Evolutionary conservation across 2,113 vertebrate species (phyloP).

Genomic region (Recurvirostra avosetta): DNA sequence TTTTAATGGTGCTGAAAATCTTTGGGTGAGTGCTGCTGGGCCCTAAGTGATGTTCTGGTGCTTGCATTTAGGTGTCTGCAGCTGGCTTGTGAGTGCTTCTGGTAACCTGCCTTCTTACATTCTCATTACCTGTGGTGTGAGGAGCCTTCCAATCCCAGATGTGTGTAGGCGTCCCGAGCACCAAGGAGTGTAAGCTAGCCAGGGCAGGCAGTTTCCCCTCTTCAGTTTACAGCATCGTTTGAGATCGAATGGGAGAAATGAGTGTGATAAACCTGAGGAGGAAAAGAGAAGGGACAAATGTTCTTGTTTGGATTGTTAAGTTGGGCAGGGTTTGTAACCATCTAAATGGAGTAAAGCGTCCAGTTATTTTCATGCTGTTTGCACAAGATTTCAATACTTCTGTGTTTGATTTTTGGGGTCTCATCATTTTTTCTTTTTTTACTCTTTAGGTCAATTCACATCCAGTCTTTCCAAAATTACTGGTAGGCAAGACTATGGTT

Average conservation of each 20-base stretch:
- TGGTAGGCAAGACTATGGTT: conserved; percentile 18
- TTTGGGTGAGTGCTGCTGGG: fast-evolving
- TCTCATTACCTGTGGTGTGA: background rate
- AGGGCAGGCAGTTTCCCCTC: background rate
- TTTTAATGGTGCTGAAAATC: background rate
- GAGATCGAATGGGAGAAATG: background rate
- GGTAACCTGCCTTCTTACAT: background rate
- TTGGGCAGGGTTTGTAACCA: background rate
- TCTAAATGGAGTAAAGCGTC: background rate
- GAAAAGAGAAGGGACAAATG: background rate
- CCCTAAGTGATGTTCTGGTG: too few species aligned
- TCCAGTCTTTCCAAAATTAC: conserved; percentile 31
- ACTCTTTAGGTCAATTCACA: background rate
- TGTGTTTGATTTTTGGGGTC: background rate
- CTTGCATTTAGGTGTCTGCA: background rate
- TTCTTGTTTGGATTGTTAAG: background rate
- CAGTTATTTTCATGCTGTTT: background rate
- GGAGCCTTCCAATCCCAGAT: background rate
- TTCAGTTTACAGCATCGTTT: background rate
- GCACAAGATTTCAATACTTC: background rate
- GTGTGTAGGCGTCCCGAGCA: background rate
- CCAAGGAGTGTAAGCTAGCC: background rate
- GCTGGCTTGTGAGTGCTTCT: background rate
- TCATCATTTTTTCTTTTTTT: background rate
- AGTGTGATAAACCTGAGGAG: background rate